Base-by-base conservation (phyloP, 1,140 invertebrate species). In the Capitella teleta region DNA sequence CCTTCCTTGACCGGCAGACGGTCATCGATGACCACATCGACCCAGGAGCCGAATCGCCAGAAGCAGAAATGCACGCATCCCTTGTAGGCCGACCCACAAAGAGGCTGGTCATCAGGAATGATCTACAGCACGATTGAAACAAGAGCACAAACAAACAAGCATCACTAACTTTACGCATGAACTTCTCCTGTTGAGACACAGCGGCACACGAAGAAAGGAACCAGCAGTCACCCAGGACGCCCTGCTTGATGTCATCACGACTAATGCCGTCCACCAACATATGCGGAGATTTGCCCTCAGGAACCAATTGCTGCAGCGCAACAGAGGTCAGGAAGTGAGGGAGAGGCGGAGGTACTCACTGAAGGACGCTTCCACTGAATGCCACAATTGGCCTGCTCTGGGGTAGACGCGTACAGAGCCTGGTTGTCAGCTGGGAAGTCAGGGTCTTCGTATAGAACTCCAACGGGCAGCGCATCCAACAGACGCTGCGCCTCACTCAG, bases 221-320 rank as follows among this genome's bases (percentile, higher is more conserved):
- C 76, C 76, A 77, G 51, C 76, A 77, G 59, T 77, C 74, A 28
- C 74, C 75, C 44, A 69, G 60, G 52, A 57, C 62, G 19, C 67
- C 67, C 48, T 69, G 66, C 38, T 62, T 64, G 14, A 69, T 67
- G 44, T 69, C 66, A 52, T 67, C 61, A 24, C 61, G 55, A 10
- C 58, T 66, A 23, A 64, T 56, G n/a, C 65, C 65, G 55, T 67
- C 62, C 34, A 61, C 50, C 36, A 67, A 60, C 28, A 69, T 41
- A 28, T 62, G 55, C 6, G 66, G 61, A 12, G 49, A 49, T 41
- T 61, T 47, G 48, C 58, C 61, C 41, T 62, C 58, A 26, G 54
- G 53, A 14, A 67, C 52, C 8, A 68, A 32, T 36, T 68, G 62
- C 66, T 68, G 42, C n/a, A n/a, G n/a, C n/a, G n/a, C 21, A 54